phyloP scores from a whole-genome alignment of 1,140 invertebrate species.

The Platyura marginata region DNA sequence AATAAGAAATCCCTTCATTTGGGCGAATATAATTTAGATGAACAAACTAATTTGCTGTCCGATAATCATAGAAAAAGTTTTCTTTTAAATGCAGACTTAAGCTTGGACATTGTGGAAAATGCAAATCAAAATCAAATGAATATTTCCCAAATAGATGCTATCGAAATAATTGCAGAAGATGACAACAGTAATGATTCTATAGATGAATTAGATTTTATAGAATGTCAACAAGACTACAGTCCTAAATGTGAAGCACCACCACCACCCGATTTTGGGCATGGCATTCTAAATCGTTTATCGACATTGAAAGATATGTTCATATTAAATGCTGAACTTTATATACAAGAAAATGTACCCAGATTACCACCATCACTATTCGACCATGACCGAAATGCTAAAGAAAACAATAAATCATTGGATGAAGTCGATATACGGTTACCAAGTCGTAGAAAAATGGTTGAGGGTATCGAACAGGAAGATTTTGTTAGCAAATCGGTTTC shows the following conservation, averaged over 20 bases:
- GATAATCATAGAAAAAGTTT: no score
- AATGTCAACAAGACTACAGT: neutral
- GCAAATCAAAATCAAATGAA: no score
- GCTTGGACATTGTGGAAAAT: no score
- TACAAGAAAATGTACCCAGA: constrained; percentile 18
- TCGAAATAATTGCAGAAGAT: constrained; percentile 5
- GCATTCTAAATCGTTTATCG: constrained; percentile 15
- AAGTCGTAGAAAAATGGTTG: constrained; percentile 17
- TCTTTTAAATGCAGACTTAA: no score
- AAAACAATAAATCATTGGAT: neutral
- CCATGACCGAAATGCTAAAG: neutral
- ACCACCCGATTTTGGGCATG: constrained; percentile 4
- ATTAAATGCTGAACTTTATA: constrained; percentile 20
- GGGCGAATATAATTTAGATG: neutral
- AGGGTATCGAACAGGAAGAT: constrained; percentile 48
- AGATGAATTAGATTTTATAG: no score
- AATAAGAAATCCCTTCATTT: neutral
- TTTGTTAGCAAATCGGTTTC: constrained; percentile 39
- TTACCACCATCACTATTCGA: constrained; percentile 11
- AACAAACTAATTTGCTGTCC: neutral
- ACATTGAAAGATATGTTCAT: constrained; percentile 21
- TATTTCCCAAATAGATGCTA: neutral
- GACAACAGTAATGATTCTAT: constrained; percentile 18
- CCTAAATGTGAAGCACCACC: neutral
- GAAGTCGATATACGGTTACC: constrained; percentile 20